Conservation (phyloP, 2,113 vertebrate species). For the Brachypteracias leptosomus region DNA sequence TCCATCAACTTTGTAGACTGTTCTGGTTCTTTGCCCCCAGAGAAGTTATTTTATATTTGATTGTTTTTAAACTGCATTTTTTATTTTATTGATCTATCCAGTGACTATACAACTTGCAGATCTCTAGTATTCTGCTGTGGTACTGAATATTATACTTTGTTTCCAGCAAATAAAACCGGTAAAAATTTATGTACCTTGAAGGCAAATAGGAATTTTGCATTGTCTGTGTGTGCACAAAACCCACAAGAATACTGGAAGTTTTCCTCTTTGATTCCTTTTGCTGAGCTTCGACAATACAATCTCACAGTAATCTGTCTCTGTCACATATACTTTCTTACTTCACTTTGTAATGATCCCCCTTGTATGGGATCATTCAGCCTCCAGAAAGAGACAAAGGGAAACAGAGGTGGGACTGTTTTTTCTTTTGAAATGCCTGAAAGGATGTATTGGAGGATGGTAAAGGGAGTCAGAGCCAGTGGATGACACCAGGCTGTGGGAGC, state of each 20-base stretch:
- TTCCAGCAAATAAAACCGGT: conserved; percentile 40
- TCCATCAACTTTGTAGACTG: neutral
- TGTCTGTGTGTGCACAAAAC: neutral
- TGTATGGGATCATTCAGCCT: neutral
- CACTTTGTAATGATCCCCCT: neutral
- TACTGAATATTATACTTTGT: conserved; percentile 5
- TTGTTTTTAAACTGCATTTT: conserved; percentile 33
- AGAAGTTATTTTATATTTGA: conserved; percentile 56
- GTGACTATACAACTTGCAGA: neutral
- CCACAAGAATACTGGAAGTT: neutral
- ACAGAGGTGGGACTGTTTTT: neutral
- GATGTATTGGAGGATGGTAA: neutral
- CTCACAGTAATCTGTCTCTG: neutral
- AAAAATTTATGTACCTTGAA: conserved; percentile 60
- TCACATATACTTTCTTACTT: neutral
- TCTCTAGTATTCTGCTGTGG: neutral
- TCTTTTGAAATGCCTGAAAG: neutral
- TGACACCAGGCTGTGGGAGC: neutral
- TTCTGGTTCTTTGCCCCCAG: conserved; percentile 55
- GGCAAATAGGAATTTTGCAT: conserved; percentile 39
- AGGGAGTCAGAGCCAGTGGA: neutral
- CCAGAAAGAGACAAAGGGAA: neutral
- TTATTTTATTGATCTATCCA: conserved; percentile 44
- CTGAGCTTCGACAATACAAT: neutral
- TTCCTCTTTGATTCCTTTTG: neutral